phyloP scores from a whole-genome alignment of 2,888 invertebrate genomes.

The Oscheius sp. region DNA sequence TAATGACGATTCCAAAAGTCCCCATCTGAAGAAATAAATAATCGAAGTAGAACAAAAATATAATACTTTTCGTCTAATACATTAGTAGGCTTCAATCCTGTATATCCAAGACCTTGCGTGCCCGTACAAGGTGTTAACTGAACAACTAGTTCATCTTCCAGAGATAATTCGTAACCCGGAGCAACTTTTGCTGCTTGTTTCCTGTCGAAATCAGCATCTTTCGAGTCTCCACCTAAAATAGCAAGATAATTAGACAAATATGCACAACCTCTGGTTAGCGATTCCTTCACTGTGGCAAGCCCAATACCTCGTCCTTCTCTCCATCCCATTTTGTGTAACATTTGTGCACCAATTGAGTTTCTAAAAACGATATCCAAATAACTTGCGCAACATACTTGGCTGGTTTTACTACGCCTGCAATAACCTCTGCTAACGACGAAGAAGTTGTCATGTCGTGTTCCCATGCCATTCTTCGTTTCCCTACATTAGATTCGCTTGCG shows the following conservation, averaged over 20 bases:
- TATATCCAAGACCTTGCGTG: slow-evolving; percentile 53
- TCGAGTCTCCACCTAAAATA: slow-evolving; percentile 29
- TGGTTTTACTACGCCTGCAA: slow-evolving; percentile 64
- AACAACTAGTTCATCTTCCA: slow-evolving; percentile 80
- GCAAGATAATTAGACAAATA: neutral
- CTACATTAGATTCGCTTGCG: slow-evolving; percentile 48
- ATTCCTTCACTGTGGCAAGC: slow-evolving; percentile 51
- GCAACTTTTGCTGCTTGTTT: slow-evolving; percentile 71
- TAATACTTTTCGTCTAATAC: slow-evolving; percentile 54
- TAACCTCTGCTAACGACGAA: slow-evolving; percentile 46
- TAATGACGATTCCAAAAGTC: slow-evolving; percentile 39
- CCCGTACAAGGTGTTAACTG: slow-evolving; percentile 47
- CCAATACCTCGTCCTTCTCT: slow-evolving; percentile 88
- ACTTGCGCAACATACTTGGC: slow-evolving; percentile 48
- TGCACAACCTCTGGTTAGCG: slow-evolving; percentile 17
- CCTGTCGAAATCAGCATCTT: slow-evolving; percentile 76
- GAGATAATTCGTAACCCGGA: slow-evolving; percentile 80
- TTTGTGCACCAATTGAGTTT: slow-evolving; percentile 87
- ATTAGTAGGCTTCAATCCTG: slow-evolving; percentile 64
- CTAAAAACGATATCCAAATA: slow-evolving; percentile 74
- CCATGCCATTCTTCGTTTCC: slow-evolving; percentile 63
- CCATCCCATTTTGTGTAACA: slow-evolving; percentile 92
- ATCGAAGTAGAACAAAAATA: neutral
- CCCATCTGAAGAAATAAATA: slow-evolving; percentile 35
- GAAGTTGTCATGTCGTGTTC: slow-evolving; percentile 54